Conservation (phyloP, 1,140 invertebrate species). For the Pseudomyrmex gracilis region DNA sequence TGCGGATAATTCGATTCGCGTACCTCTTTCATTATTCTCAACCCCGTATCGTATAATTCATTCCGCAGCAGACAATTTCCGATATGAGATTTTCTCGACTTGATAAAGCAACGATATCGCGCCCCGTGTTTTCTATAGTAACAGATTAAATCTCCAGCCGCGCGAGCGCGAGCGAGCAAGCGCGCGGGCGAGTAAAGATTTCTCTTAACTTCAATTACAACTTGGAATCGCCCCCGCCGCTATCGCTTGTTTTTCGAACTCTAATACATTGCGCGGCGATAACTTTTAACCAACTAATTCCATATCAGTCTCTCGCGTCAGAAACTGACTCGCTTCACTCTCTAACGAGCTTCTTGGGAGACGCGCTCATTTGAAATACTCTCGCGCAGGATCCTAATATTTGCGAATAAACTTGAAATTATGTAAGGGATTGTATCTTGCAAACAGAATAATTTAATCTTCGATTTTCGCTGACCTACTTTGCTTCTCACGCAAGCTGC, state of each 20-base stretch:
- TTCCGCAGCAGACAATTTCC: constrained; percentile 53
- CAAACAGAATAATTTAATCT: constrained; percentile 56
- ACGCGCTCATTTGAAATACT: constrained; percentile 15
- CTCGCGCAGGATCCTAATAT: background rate
- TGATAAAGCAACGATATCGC: constrained; percentile 56
- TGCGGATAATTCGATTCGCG: constrained; percentile 48
- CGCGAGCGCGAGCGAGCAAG: no score
- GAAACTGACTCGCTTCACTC: constrained; percentile 4
- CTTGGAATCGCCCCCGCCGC: constrained; percentile 11
- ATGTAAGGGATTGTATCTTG: constrained; percentile 48
- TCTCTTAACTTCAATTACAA: constrained; percentile 58
- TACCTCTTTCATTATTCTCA: constrained; percentile 61
- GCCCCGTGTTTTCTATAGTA: constrained; percentile 51
- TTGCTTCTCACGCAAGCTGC: constrained; percentile 47
- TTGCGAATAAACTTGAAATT: constrained; percentile 17
- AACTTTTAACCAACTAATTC: constrained; percentile 45
- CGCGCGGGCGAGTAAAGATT: constrained; percentile 28
- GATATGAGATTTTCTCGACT: constrained; percentile 47
- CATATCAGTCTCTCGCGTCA: constrained; percentile 23
- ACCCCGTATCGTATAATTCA: constrained; percentile 62
- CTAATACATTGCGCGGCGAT: constrained; percentile 37
- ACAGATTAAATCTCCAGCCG: constrained; percentile 50
- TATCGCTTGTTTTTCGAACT: constrained; percentile 30
- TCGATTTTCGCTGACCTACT: constrained; percentile 53
- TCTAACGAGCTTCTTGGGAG: constrained; percentile 6